Conservation (phyloP, 2,113 vertebrate species). For the Ageneiosus marmoratus region DNA sequence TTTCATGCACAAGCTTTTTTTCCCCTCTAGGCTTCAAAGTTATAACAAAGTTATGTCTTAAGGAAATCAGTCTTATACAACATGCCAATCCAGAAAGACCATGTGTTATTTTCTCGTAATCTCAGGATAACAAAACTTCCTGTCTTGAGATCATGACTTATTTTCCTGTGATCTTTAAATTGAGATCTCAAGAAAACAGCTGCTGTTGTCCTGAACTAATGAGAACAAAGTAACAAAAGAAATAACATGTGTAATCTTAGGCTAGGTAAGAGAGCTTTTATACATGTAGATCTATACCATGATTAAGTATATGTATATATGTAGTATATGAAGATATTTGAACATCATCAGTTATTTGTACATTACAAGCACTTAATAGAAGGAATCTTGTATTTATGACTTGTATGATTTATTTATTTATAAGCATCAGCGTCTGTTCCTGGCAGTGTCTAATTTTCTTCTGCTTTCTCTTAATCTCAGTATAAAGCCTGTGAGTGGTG, state of each 20-base stretch:
- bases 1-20: neutral
- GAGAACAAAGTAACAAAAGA: no score
- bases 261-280: neutral
- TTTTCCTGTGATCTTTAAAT: no score
- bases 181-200: no score
- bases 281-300: no score
- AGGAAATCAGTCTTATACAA: neutral
- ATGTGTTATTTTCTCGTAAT: no score
- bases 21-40: neutral
- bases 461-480: slow-evolving; percentile 57
- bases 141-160: no score
- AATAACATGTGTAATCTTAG: neutral
- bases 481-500: slow-evolving; percentile 58
- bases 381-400: neutral
- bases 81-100: no score
- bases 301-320: no score
- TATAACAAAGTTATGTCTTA: neutral
- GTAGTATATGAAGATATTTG: neutral
- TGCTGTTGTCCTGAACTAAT: no score
- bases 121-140: no score
- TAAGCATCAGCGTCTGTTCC: slow-evolving; percentile 13
- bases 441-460: neutral
- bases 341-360: neutral
- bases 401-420: slow-evolving; percentile 7
- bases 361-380: neutral